A percentile compares a stretch with the other conserved stretches of the same genome.
Evolutionary conservation across 30 jellyfish, hydroid and myxozoan species (phyloP).

Genomic region (Aurelia sp.): DNA sequence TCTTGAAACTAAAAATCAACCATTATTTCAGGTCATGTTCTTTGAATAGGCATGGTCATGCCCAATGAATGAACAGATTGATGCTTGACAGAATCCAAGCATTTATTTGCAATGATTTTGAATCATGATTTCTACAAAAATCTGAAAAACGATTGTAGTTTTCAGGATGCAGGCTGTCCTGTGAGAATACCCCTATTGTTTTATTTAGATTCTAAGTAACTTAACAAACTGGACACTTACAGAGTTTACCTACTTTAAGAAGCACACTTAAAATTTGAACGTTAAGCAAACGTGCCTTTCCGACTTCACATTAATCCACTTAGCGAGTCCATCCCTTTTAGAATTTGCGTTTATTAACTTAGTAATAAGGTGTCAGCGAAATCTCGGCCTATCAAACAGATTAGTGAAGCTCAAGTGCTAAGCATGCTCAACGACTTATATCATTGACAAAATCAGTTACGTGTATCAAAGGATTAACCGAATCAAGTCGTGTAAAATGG

Average conservation of each 20-base stretch:
- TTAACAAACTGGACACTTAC: constrained; percentile 19
- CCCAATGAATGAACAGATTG: no score
- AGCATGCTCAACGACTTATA: constrained; percentile 37
- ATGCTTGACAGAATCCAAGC: no score
- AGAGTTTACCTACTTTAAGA: constrained; percentile 33
- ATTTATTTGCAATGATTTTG: no score
- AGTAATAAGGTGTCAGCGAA: constrained; percentile 36
- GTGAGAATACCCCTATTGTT: no score
- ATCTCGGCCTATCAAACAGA: constrained; percentile 40
- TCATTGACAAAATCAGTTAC: constrained; percentile 20
- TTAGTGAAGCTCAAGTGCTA: constrained; percentile 28
- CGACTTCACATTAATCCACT: constrained; percentile 58
- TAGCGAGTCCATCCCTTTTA: constrained; percentile 69
- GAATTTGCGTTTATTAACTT: constrained; percentile 52
- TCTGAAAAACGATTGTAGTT: no score
- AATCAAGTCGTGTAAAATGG: constrained; percentile 14
- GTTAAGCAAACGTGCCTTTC: constrained; percentile 62
- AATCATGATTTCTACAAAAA: no score
- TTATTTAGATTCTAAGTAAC: neutral
- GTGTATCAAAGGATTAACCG: constrained; percentile 34
- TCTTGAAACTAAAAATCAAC: no score
- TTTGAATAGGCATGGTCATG: no score
- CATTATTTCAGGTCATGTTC: no score
- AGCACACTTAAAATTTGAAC: constrained; percentile 33
- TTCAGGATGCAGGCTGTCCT: no score